phyloP scores from a whole-genome alignment of 2,888 invertebrate genomes.

The Onthophagus sagittarius region DNA sequence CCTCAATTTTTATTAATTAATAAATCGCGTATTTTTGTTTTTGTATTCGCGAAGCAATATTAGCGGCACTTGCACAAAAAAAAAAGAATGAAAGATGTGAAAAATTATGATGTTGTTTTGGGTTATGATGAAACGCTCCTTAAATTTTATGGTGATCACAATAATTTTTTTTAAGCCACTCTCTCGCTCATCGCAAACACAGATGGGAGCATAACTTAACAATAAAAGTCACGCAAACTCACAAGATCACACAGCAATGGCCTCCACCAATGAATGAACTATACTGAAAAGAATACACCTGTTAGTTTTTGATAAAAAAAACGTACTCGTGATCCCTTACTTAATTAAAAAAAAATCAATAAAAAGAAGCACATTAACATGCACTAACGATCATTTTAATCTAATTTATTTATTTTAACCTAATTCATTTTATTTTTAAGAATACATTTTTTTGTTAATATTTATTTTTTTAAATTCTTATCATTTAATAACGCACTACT shows the following conservation, averaged over 20 bases:
- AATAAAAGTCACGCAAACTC: slow-evolving; percentile 5
- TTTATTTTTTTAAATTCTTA: too few relatives aligned
- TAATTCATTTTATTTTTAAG: too few relatives aligned
- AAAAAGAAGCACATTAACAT: not conserved
- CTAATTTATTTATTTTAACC: not conserved
- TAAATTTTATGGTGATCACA: not conserved
- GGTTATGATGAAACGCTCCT: not conserved
- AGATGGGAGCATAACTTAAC: slow-evolving; percentile 1
- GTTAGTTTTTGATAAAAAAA: slow-evolving; percentile 27
- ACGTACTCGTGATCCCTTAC: not conserved
- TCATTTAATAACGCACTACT: not conserved
- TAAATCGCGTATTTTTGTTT: too few relatives aligned
- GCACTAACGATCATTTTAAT: not conserved
- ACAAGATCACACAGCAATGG: slow-evolving; percentile 31
- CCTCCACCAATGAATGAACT: slow-evolving; percentile 43
- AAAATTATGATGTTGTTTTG: not conserved
- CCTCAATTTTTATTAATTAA: too few relatives aligned
- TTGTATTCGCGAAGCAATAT: not conserved
- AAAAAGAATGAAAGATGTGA: slow-evolving; percentile 11
- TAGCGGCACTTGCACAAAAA: slow-evolving; percentile 11
- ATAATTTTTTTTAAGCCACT: not conserved
- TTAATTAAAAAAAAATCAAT: not conserved
- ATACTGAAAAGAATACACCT: slow-evolving; percentile 45
- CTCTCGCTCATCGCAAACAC: not conserved
- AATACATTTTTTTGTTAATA: too few relatives aligned